Evolutionary conservation across 1,140 invertebrate genomes (phyloP), one percentile per base, ranked within the genome.

Genomic region (Drosophila subpulchrella): DNA sequence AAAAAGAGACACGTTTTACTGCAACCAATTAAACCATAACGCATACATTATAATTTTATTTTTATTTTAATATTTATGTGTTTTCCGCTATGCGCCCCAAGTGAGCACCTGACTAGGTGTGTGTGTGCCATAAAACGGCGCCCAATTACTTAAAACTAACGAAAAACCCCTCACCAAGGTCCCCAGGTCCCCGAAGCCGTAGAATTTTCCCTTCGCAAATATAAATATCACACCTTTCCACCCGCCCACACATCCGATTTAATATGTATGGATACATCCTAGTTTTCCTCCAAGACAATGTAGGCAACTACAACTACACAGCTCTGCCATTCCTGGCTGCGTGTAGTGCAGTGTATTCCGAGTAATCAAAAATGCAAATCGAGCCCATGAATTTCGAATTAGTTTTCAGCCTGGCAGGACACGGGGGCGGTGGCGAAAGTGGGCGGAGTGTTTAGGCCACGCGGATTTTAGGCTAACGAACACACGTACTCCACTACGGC

Each of bases 321-420:
- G 65, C 70, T 50, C 17, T 36, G 51, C 66, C 41, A 10, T 24
- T 44, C 54, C 44, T 55, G 13, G 36, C 62, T 44, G 53, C 47
- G 51, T 73, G 42, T 62, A 30, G 66, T 78, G 59, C 58, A 75
- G 71, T 79, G 79, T 88, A 83, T 89, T 88, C 44, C 76, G 76
- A 88, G 83, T 88, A 88, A 88, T 88, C 83, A 88, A 88, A 88
- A 88, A 88, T 88, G 83, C 83, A 88, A 88, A 88, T 88, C 83
- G 83, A 88, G 83, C 83, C 83, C 83, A 88, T 88, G 83, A 88
- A 88, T 88, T 88, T 89, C 84, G 84, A 83, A 88, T 88, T 88
- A 88, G 84, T 88, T 88, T 88, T 88, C 80, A 88, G 83, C 83
- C 78, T 44, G 61, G 50, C 78, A 75, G 65, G 56, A 74, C 60